Base-by-base conservation (phyloP, 2,888 invertebrate species). In the Melikaiella ostensackeni region DNA sequence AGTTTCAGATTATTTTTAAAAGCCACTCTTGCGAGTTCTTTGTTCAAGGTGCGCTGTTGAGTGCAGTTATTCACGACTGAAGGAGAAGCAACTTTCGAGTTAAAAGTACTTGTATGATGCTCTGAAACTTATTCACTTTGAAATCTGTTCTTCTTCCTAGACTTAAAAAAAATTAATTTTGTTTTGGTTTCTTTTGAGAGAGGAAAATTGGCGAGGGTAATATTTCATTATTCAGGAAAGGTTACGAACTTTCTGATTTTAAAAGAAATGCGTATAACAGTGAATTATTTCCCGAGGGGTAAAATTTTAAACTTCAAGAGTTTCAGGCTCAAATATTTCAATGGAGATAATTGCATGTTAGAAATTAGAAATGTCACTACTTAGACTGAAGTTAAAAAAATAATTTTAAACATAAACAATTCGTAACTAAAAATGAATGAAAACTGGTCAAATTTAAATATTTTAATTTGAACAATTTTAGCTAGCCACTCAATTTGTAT, bases 1-100 rank as follows among this genome's bases (percentile, higher is more conserved):
- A 64, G 64, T 64, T 64, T 64, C 42, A 66, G 66, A 66, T 66
- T 66, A 66, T 66, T 66, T 66, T 66, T 66, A 66, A 64, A 66
- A 66, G 42, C 42, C 66, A 38, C 66, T 66, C 66, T 66, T 66
- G 66, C 24, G 66, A 42, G 42, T 42, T 42, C 66, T 66, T 66
- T 66, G 66, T 66, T 42, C 66, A 66, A 66, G 66, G 66, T 66
- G 42, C 42, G 66, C 42, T 66, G 66, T 42, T 66, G 66, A 66
- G 66, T 66, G 66, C 46, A 66, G 66, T 66, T 66, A 66, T 66
- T 66, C 66, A 66, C 42, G 66, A 66, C 66, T 66, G 66, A 46
- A 46, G 38, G 42, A 66, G 42, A 46, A 66, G 66, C 46, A 66
- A 66, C 66, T 66, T 66, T 66, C 19, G 42, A 66, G 66, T 66